phyloP scores from a whole-genome alignment of 2,888 invertebrate species.

The Noctua janthe region DNA sequence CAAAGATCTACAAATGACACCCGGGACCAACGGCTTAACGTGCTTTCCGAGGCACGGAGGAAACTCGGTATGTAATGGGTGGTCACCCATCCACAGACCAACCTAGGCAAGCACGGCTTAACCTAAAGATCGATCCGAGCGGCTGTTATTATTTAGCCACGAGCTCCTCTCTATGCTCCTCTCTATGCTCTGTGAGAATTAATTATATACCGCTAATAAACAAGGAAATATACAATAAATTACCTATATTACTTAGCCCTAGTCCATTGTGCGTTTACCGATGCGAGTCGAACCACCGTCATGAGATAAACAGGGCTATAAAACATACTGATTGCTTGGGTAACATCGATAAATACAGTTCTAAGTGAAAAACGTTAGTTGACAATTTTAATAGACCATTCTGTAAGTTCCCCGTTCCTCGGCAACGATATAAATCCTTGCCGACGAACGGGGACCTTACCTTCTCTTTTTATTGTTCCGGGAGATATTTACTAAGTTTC shows the following conservation, averaged over 20 bases:
- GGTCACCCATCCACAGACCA: too few relatives aligned
- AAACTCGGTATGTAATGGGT: too few relatives aligned
- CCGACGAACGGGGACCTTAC: neutral
- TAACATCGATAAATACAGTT: slow-evolving; percentile 77
- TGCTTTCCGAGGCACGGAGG: too few relatives aligned
- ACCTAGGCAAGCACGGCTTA: too few relatives aligned
- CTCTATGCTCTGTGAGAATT: slow-evolving; percentile 71
- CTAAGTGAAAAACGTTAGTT: slow-evolving; percentile 72
- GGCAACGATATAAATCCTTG: slow-evolving; percentile 48
- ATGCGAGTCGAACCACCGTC: slow-evolving; percentile 67
- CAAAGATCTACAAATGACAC: too few relatives aligned
- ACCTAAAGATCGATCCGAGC: too few relatives aligned
- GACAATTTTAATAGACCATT: slow-evolving; percentile 67
- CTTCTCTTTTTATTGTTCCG: slow-evolving; percentile 57
- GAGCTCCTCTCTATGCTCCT: too few relatives aligned
- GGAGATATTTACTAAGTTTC: slow-evolving; percentile 45
- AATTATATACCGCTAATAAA: slow-evolving; percentile 73
- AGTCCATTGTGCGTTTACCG: slow-evolving; percentile 66
- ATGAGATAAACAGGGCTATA: slow-evolving; percentile 73
- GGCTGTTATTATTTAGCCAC: too few relatives aligned
- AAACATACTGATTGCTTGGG: slow-evolving; percentile 73
- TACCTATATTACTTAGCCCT: slow-evolving; percentile 76
- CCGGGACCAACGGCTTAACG: too few relatives aligned
- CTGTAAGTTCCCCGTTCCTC: slow-evolving; percentile 56
- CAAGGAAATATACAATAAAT: slow-evolving; percentile 77